Base-by-base conservation (phyloP, 2,888 invertebrate genomes). In the Folsomia manolachei region DNA sequence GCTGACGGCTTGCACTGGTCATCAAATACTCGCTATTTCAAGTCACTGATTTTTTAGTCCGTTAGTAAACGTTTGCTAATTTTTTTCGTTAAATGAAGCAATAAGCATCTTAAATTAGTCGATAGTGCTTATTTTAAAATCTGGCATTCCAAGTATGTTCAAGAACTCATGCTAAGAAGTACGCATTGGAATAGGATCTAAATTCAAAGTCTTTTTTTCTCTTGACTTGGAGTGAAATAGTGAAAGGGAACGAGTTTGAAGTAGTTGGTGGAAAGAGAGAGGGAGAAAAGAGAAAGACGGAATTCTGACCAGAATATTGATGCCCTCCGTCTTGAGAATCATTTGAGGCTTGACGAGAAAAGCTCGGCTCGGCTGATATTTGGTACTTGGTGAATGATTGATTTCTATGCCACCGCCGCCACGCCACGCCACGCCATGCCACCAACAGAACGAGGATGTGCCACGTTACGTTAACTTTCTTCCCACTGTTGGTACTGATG, bases 301-400 rank as follows among this genome's bases (percentile, higher is more conserved):
- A 64, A 27, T 64, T 27, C 63, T 64, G 64, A 89, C 89, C 67
- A 89, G 86, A 70, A 98, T 90, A 82, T 98, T 98, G 64, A 97
- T 91, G 4, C 98, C 98, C 82, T 99, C 97, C 0, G 97, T 98
- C 84, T 94, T 93, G 0, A 98, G 86, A 76, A 89, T 88, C 0
- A 90, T 84, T 19, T 87, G 72, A 7, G 75, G 75, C 19, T 79
- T 78, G 75, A 90, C 91, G 0, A 93, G 90, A 70, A 97, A 92
- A 0, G 95, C 94, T 19, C n/a, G n/a, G n/a, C 9, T 72, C 93
- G 87, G 81, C 89, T 92, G 74, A 98, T 94, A 60, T 90, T 87
- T 0, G 89, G 88, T 0, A 93, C 89, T 84, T 94, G 89, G 84
- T 92, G 89, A 11, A 97, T 86, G 0, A 95, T 88, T 0, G 91